phyloP scores from a whole-genome alignment of 2,797 vertebrate genomes.

The Staurois parvus region DNA sequence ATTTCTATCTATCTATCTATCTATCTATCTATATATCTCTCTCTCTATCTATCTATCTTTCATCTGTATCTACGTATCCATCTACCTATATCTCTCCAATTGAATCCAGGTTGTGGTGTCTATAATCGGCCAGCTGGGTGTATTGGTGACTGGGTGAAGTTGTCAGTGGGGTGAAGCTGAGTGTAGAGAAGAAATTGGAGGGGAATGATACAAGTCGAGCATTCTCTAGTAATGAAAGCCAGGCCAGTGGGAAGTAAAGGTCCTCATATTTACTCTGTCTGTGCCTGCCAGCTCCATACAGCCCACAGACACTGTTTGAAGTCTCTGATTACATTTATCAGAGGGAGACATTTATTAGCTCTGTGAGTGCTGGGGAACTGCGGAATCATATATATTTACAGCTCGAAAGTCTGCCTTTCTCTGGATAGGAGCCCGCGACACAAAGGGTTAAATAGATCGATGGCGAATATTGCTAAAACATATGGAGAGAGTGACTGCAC shows the following conservation, averaged over 20 bases:
- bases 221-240: slow-evolving; percentile 11
- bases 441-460: slow-evolving; percentile 45
- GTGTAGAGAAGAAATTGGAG: no score
- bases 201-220: background rate
- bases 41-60: background rate
- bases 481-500: slow-evolving; percentile 21
- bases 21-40: background rate
- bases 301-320: slow-evolving; percentile 12
- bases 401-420: background rate
- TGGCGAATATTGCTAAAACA: slow-evolving; percentile 40
- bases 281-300: background rate
- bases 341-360: slow-evolving; percentile 16
- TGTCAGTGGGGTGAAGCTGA: no score
- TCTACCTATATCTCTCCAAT: background rate
- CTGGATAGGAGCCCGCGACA: background rate
- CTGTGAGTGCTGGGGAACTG: background rate
- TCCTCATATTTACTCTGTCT: background rate
- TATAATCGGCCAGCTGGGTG: no score
- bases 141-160: no score
- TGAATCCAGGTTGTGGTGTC: no score
- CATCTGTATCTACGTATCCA: background rate
- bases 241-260: background rate
- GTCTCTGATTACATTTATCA: slow-evolving; percentile 36
- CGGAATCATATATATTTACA: background rate
- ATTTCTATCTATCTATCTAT: background rate